A percentile compares a stretch with the other conserved stretches of the same genome.
Evolutionary conservation across 2,888 invertebrate species (phyloP).

Genomic region (Helleia helle): DNA sequence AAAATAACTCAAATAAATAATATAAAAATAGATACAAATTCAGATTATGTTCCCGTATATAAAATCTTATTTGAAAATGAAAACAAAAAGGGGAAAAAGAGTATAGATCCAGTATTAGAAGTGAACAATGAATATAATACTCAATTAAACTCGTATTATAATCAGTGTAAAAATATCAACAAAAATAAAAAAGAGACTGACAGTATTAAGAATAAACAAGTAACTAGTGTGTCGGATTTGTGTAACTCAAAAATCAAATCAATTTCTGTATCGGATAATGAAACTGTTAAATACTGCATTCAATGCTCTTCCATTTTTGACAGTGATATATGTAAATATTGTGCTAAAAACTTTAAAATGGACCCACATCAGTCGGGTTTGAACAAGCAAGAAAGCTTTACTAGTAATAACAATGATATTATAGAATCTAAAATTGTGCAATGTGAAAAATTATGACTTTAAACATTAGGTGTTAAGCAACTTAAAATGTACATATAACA

Average conservation of each 20-base stretch:
- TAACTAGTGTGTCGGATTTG: conserved; percentile 1
- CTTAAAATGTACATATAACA: too few species aligned
- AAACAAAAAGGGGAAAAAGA: conserved; percentile 8
- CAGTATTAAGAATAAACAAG: conserved; percentile 16
- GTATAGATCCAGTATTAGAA: conserved; percentile 19
- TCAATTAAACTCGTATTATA: conserved; percentile 16
- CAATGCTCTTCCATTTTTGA: conserved; percentile 38
- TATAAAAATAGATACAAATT: background rate
- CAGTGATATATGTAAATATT: conserved; percentile 32
- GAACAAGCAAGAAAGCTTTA: background rate
- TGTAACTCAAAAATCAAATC: conserved; percentile 19
- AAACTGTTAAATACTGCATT: conserved; percentile 33
- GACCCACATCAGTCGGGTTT: background rate
- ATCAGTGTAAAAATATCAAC: conserved; percentile 13
- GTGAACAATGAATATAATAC: conserved; percentile 18
- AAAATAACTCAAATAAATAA: background rate
- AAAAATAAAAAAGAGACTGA: conserved; percentile 11
- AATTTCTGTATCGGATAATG: conserved; percentile 25
- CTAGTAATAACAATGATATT: too few species aligned
- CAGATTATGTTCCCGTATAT: conserved; percentile 14
- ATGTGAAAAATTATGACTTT: too few species aligned
- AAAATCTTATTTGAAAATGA: conserved; percentile 15
- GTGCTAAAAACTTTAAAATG: conserved; percentile 18
- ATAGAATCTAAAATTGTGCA: too few species aligned
- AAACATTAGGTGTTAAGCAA: too few species aligned